phyloP scores from a whole-genome alignment of 2,888 invertebrate genomes.

The Ectemnius cavifrons region DNA sequence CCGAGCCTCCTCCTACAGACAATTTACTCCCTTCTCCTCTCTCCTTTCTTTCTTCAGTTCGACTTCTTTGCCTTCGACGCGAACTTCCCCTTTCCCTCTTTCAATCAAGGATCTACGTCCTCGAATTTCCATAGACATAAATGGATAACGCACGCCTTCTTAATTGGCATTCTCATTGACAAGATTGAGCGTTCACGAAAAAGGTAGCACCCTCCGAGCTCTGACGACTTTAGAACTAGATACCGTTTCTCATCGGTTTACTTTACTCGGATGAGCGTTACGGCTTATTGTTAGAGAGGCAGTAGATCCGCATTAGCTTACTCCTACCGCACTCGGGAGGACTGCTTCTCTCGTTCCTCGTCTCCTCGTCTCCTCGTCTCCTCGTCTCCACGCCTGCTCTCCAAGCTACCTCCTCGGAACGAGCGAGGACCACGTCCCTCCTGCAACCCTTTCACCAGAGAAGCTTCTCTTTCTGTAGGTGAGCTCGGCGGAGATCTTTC shows the following conservation, averaged over 20 bases:
- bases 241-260: constrained; percentile 47
- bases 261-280: constrained; percentile 54
- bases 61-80: constrained; percentile 41
- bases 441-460: constrained; percentile 31
- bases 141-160: not conserved
- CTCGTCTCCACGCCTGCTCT: constrained; percentile 22
- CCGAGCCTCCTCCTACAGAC: constrained; percentile 64
- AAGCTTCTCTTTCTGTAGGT: constrained; percentile 23
- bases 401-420: constrained; percentile 28
- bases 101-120: too few relatives aligned
- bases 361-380: constrained; percentile 18
- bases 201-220: constrained; percentile 13
- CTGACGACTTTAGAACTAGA: constrained; percentile 25
- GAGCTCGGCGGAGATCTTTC: constrained; percentile 4
- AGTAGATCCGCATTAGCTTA: constrained; percentile 66
- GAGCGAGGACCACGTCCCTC: constrained; percentile 22
- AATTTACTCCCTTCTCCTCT: constrained; percentile 68
- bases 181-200: constrained; percentile 2
- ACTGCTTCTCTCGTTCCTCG: constrained; percentile 28
- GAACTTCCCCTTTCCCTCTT: constrained; percentile 25
- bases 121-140: too few relatives aligned
- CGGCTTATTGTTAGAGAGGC: constrained; percentile 63
- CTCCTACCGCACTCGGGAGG: constrained; percentile 55
- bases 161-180: constrained; percentile 23
- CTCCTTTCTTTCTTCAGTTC: constrained; percentile 36